phyloP scores from a whole-genome alignment of 2,888 invertebrate genomes.

The Euzophera pinguis region DNA sequence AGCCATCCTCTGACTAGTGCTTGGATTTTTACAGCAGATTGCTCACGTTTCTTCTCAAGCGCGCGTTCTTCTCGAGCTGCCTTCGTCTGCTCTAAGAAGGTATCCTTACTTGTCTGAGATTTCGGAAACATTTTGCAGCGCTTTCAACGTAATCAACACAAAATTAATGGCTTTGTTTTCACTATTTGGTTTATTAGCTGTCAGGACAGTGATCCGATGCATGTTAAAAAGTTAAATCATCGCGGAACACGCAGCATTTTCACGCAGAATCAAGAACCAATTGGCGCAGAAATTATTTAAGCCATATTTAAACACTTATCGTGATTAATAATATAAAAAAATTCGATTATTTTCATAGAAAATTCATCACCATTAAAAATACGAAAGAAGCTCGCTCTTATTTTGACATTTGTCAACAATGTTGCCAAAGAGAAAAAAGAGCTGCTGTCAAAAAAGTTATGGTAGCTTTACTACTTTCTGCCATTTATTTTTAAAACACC shows the following conservation, averaged over 20 bases:
- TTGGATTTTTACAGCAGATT: slow-evolving; percentile 87
- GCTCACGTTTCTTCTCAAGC: slow-evolving; percentile 88
- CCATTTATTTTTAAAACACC: too few relatives aligned
- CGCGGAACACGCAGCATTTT: slow-evolving; percentile 21
- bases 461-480: too few relatives aligned
- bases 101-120: slow-evolving; percentile 82
- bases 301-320: slow-evolving; percentile 31
- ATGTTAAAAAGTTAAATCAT: slow-evolving; percentile 20
- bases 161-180: slow-evolving; percentile 52
- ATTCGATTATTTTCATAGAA: slow-evolving; percentile 25
- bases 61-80: slow-evolving; percentile 94
- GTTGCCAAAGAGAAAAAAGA: slow-evolving; percentile 19
- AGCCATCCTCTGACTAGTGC: slow-evolving; percentile 87
- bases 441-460: neutral
- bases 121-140: slow-evolving; percentile 60
- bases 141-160: slow-evolving; percentile 32
- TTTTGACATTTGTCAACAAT: slow-evolving; percentile 36
- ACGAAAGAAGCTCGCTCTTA: slow-evolving; percentile 21
- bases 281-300: slow-evolving; percentile 22
- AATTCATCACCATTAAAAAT: slow-evolving; percentile 21
- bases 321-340: slow-evolving; percentile 24
- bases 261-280: neutral
- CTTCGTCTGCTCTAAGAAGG: slow-evolving; percentile 94
- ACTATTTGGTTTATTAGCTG: slow-evolving; percentile 39
- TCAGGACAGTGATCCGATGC: slow-evolving; percentile 39